Percentiles rank a stretch among this genome's conserved stretches.
phyloP scores from a whole-genome alignment of 2,797 vertebrate genomes.

The Amblyraja radiata region DNA sequence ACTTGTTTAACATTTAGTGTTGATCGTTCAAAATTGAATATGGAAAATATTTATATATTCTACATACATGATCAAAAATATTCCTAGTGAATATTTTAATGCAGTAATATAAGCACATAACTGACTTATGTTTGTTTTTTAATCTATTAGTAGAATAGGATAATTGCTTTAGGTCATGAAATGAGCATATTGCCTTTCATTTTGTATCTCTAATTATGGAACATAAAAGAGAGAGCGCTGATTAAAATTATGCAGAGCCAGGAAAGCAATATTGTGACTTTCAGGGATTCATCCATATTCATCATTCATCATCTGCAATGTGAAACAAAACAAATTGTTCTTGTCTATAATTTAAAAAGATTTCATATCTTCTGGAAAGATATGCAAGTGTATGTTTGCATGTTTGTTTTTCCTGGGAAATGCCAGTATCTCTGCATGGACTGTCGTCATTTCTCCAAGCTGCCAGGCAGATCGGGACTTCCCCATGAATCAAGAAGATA shows the following conservation, averaged over 20 bases:
- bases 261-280: not conserved
- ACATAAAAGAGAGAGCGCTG: not conserved
- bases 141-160: not conserved
- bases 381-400: not conserved
- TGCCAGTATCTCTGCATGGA: too few relatives aligned
- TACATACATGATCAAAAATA: too few relatives aligned
- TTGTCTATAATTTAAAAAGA: not conserved
- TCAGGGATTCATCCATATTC: not conserved
- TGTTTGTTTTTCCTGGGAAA: too few relatives aligned
- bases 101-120: not conserved
- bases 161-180: not conserved
- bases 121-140: not conserved
- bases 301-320: not conserved
- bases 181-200: not conserved
- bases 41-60: too few relatives aligned
- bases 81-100: not conserved
- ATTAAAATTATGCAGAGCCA: not conserved
- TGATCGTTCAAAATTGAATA: too few relatives aligned
- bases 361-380: not conserved
- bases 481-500: too few relatives aligned
- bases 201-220: not conserved
- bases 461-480: too few relatives aligned
- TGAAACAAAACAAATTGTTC: not conserved
- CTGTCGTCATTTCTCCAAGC: too few relatives aligned
- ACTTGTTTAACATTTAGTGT: too few relatives aligned